Evolutionary conservation across 1,140 invertebrate species (phyloP).

Genomic region (Rhyacophila brunnea): DNA sequence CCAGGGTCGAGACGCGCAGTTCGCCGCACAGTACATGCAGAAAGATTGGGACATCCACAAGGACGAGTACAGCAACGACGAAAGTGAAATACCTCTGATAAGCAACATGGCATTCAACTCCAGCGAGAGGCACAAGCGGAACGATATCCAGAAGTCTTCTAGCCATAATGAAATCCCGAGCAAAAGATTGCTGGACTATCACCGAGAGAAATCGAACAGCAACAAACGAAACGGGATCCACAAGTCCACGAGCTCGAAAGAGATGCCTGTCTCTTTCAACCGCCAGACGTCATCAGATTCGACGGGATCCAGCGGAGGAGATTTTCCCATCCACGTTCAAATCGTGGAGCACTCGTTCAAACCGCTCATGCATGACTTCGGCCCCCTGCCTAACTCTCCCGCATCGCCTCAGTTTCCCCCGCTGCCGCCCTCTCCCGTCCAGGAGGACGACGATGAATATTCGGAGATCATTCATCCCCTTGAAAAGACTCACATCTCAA

Average conservation of each 20-base stretch:
- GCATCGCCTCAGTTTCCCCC: conserved; percentile 73
- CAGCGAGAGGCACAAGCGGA: conserved; percentile 52
- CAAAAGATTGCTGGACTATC: conserved; percentile 54
- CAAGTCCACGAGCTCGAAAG: conserved; percentile 67
- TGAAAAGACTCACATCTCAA: conserved; percentile 46
- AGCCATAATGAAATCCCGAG: conserved; percentile 60
- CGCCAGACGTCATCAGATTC: conserved; percentile 51
- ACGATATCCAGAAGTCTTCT: conserved; percentile 59
- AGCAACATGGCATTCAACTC: conserved; percentile 52
- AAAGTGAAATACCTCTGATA: conserved; percentile 52
- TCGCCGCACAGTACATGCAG: conserved; percentile 51
- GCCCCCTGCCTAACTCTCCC: conserved; percentile 55
- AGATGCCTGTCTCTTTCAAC: conserved; percentile 60
- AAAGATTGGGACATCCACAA: conserved; percentile 59
- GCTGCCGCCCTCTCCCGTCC: conserved; percentile 72
- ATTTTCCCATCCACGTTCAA: conserved; percentile 53
- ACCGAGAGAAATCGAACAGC: conserved; percentile 52
- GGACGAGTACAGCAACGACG: conserved; percentile 55
- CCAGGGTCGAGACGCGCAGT: conserved; percentile 55
- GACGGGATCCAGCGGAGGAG: conserved; percentile 50
- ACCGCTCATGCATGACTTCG: conserved; percentile 49
- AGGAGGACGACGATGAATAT: conserved; percentile 73
- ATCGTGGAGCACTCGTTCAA: conserved; percentile 53
- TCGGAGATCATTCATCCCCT: conserved; percentile 62
- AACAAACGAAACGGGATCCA: conserved; percentile 60